These are phyloP conservation scores for Chiloscyllium plagiosum DNA, from an alignment of 2,113 vertebrate species.

Conservation along the genomic window DNA sequence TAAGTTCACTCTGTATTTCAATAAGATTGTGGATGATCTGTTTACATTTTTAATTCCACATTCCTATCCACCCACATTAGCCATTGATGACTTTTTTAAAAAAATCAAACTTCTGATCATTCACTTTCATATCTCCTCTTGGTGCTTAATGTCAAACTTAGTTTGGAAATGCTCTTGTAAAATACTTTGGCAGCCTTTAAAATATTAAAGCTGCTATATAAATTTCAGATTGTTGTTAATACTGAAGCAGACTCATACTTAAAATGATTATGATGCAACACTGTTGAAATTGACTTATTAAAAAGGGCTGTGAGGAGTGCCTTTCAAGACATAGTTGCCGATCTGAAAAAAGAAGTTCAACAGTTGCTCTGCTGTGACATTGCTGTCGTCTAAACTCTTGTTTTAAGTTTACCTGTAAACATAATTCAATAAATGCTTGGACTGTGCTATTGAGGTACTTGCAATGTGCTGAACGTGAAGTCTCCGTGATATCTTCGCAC, in stretches of 20 bases:
- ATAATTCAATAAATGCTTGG: constrained; percentile 48
- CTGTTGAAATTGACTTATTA: neutral
- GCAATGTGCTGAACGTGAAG: constrained; percentile 52
- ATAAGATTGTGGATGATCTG: no score
- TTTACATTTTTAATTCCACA: no score
- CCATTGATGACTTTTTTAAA: no score
- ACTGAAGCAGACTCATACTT: neutral
- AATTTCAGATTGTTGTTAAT: neutral
- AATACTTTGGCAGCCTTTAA: neutral
- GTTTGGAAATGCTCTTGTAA: neutral
- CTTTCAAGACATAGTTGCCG: neutral
- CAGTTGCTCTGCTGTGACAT: neutral
- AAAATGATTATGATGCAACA: neutral
- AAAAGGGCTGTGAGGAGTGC: neutral
- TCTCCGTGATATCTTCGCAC: constrained; percentile 47
- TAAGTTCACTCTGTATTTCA: no score
- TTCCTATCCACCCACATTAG: no score
- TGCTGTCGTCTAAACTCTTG: neutral
- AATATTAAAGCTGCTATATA: neutral
- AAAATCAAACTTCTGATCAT: no score
- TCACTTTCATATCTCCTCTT: no score
- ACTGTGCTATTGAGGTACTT: constrained; percentile 49
- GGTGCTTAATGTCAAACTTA: neutral
- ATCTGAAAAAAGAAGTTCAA: neutral
- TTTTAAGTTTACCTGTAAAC: neutral